These are phyloP conservation scores for Aphelenchoides avenae DNA, from an alignment of 1,140 invertebrate genomes.

Conservation along the genomic window DNA sequence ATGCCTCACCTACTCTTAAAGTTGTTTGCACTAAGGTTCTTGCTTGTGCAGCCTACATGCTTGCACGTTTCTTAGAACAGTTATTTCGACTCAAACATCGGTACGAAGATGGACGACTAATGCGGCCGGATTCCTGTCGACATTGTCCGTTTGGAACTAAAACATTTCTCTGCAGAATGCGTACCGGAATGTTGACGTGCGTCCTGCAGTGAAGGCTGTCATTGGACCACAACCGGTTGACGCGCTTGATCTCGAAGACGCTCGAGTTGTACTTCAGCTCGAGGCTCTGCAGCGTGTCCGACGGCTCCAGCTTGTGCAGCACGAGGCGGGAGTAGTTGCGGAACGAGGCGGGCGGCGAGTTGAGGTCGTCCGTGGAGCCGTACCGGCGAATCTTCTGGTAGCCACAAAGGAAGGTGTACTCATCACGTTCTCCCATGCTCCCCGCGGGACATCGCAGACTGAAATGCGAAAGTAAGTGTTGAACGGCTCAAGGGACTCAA, in stretches of 20 bases:
- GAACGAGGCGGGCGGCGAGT: conserved; percentile 1
- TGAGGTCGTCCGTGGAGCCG: conserved; percentile 29
- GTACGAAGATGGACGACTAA: no score
- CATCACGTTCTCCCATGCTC: conserved; percentile 21
- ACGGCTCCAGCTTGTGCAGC: conserved; percentile 21
- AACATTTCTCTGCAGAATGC: no score
- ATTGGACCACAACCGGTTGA: conserved; percentile 35
- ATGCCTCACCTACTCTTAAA: no score
- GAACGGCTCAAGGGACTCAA: no score
- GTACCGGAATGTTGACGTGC: conserved; percentile 13
- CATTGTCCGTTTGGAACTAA: no score
- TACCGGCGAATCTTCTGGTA: conserved; percentile 38
- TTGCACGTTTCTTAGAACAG: no score
- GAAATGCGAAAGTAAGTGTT: no score
- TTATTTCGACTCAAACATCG: no score
- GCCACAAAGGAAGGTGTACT: conserved; percentile 39
- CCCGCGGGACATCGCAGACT: no score
- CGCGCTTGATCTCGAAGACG: conserved; percentile 38
- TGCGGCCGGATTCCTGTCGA: no score
- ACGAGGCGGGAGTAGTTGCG: conserved; percentile 19
- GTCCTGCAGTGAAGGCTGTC: conserved; percentile 30
- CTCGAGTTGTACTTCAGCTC: conserved; percentile 35
- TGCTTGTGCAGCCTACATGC: no score
- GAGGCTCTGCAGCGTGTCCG: conserved; percentile 31
- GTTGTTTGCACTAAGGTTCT: no score